These are phyloP conservation scores for Rhea americana DNA, from an alignment of 2,113 vertebrate genomes.

Conservation along the genomic window DNA sequence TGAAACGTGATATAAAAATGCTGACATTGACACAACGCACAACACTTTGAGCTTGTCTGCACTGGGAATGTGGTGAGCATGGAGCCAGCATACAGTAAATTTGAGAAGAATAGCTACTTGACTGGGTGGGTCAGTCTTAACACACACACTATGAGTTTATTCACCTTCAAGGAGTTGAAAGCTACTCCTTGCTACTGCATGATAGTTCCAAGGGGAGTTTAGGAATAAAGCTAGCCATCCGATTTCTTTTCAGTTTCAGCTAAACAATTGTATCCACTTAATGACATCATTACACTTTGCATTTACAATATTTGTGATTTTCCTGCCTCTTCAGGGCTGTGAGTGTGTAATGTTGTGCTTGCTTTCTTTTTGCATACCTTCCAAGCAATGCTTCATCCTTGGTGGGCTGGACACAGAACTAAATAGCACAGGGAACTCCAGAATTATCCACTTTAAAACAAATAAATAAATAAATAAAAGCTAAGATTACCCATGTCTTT, in stretches of 20 bases:
- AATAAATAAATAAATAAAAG: background rate
- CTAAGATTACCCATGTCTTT: background rate
- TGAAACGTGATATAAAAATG: background rate
- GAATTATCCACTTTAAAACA: background rate
- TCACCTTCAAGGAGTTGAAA: background rate
- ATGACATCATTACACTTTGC: background rate
- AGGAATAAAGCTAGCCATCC: background rate
- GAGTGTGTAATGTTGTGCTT: background rate
- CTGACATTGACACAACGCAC: conserved; percentile 17
- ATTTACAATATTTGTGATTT: background rate
- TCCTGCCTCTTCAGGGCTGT: background rate
- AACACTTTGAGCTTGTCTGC: background rate
- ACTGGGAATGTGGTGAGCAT: background rate
- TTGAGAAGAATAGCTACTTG: background rate
- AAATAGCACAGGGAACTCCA: background rate
- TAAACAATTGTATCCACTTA: background rate
- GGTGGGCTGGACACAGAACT: background rate
- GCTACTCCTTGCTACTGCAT: fast-evolving
- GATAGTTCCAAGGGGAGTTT: background rate
- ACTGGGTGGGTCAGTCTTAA: background rate
- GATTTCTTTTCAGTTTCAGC: background rate
- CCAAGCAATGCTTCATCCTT: background rate
- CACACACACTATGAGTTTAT: background rate
- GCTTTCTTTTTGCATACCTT: background rate
- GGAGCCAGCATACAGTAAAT: background rate